These are phyloP conservation scores for Neoniphon sammara DNA, from an alignment of 2,797 vertebrate species.

Conservation along the genomic window DNA sequence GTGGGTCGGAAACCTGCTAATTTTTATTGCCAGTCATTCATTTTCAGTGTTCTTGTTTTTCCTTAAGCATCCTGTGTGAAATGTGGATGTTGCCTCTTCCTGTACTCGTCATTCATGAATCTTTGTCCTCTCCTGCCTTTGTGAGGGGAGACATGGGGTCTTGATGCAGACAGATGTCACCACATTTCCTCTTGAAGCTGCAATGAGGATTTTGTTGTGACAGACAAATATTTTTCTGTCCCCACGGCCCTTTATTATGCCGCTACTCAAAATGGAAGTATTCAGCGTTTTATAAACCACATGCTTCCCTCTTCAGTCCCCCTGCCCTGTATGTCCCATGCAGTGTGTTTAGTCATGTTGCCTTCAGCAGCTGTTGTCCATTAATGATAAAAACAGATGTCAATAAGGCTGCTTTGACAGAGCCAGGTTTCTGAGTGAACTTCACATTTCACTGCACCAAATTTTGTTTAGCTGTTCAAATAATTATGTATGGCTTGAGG, in stretches of 20 bases:
- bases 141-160: conserved; percentile 38
- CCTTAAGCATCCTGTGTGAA: conserved; percentile 72
- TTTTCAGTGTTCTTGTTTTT: conserved; percentile 70
- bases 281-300: conserved; percentile 28
- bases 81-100: conserved; percentile 75
- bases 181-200: conserved; percentile 58
- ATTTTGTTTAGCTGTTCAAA: not conserved
- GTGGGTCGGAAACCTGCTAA: conserved; percentile 56
- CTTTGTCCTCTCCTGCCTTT: conserved; percentile 61
- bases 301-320: conserved; percentile 13
- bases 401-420: not conserved
- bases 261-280: conserved; percentile 3
- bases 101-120: conserved; percentile 70
- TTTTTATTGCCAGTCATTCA: conserved; percentile 68
- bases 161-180: conserved; percentile 55
- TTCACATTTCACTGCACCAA: not conserved
- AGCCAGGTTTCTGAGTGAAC: not conserved
- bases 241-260: conserved; percentile 27
- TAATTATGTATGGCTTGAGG: not conserved
- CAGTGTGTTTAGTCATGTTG: not conserved
- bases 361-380: conserved; percentile 7
- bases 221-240: conserved; percentile 34
- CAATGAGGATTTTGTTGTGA: conserved; percentile 55
- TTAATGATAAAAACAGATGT: conserved; percentile 14
- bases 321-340: not conserved